Percentiles rank a stretch among this genome's conserved stretches.
Evolutionary conservation across 2,888 invertebrate genomes (phyloP).

Genomic region (Seira ritae): DNA sequence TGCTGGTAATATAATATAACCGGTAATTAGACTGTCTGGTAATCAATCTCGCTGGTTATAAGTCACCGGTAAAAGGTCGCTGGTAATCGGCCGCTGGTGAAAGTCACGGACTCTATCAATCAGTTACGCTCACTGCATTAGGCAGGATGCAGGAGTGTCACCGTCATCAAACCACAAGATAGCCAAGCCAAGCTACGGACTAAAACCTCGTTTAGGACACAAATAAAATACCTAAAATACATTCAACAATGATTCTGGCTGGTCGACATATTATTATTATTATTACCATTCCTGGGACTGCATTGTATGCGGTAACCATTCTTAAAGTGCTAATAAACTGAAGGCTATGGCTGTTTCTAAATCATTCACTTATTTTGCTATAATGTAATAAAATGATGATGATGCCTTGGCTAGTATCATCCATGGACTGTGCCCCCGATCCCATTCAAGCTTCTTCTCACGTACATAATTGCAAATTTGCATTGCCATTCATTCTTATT

Average conservation of each 20-base stretch:
- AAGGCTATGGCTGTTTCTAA: slow-evolving; percentile 19
- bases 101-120: too few relatives aligned
- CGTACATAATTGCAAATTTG: slow-evolving; percentile 16
- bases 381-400: slow-evolving; percentile 9
- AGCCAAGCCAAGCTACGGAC: not conserved
- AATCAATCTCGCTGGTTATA: too few relatives aligned
- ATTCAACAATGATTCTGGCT: slow-evolving; percentile 9
- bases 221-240: not conserved
- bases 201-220: slow-evolving; percentile 2
- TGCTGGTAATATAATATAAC: too few relatives aligned
- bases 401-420: slow-evolving; percentile 12
- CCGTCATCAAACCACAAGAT: slow-evolving; percentile 14
- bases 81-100: too few relatives aligned
- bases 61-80: too few relatives aligned
- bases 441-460: not conserved
- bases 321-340: slow-evolving; percentile 16
- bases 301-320: slow-evolving; percentile 14
- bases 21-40: too few relatives aligned
- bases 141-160: not conserved
- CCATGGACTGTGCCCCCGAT: slow-evolving; percentile 17
- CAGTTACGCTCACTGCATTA: slow-evolving; percentile 1
- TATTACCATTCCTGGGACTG: not conserved
- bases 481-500: slow-evolving; percentile 21
- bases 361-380: not conserved
- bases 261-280: not conserved